These are phyloP conservation scores for Parthenolecanium corni DNA, from an alignment of 2,888 invertebrate genomes.

Conservation along the genomic window DNA sequence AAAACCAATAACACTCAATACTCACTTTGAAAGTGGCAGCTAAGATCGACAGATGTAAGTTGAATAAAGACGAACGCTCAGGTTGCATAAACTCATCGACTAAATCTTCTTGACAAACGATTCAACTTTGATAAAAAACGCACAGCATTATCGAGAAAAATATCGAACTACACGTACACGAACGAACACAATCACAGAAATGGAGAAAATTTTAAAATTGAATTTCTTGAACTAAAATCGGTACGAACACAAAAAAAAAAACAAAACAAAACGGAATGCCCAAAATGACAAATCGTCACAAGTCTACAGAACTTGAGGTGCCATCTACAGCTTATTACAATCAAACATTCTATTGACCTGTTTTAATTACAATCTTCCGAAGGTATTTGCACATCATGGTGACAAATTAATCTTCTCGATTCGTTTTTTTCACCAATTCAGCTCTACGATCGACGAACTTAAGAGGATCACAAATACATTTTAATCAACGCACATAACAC, in stretches of 20 bases:
- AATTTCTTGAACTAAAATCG: slow-evolving; percentile 3
- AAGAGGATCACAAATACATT: too few species aligned
- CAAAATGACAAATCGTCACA: slow-evolving; percentile 26
- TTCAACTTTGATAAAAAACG: too few species aligned
- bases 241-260: slow-evolving; percentile 3
- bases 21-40: slow-evolving; percentile 3
- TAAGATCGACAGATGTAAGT: slow-evolving; percentile 5
- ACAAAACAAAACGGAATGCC: slow-evolving; percentile 29
- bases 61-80: slow-evolving; percentile 7
- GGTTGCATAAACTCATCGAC: too few species aligned
- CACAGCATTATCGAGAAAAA: slow-evolving; percentile 11
- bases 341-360: slow-evolving; percentile 35
- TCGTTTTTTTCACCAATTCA: too few species aligned
- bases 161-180: slow-evolving; percentile 15
- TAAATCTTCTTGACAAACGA: too few species aligned
- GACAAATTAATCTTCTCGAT: slow-evolving; percentile 21
- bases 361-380: slow-evolving; percentile 34
- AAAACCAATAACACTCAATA: background rate
- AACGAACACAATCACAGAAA: too few species aligned
- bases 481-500: too few species aligned
- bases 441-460: too few species aligned
- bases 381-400: slow-evolving; percentile 31
- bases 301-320: slow-evolving; percentile 23
- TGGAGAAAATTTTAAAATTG: too few species aligned
- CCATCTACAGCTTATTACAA: slow-evolving; percentile 31